These are phyloP conservation scores for Pissodes strobi DNA, from an alignment of 1,140 invertebrate genomes.

Conservation along the genomic window DNA sequence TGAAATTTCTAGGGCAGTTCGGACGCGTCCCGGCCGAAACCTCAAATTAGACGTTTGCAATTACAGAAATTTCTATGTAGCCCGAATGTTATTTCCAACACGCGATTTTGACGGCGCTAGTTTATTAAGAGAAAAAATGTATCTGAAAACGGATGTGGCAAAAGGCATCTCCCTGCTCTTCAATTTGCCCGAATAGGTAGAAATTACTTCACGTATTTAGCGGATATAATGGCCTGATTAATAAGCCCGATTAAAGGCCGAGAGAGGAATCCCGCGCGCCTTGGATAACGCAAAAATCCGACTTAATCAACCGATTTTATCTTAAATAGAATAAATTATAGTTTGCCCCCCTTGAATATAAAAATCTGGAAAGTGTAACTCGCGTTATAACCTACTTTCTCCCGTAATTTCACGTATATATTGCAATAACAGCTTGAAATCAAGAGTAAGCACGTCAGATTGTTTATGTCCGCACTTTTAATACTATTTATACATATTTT, in stretches of 20 bases:
- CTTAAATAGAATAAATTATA: no score
- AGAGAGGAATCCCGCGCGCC: no score
- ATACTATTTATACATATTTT: no score
- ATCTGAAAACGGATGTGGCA: conserved; percentile 18
- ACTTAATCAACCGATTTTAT: no score
- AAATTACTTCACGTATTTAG: conserved; percentile 23
- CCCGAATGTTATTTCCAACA: conserved; percentile 22
- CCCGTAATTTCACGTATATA: no score
- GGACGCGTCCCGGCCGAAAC: neutral
- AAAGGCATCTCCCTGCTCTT: neutral
- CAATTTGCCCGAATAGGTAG: conserved; percentile 17
- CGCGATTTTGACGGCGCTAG: conserved; percentile 24
- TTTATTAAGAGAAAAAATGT: conserved; percentile 17
- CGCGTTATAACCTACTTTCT: no score
- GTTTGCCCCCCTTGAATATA: no score
- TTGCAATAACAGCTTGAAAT: no score
- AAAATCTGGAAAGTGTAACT: no score
- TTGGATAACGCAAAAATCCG: no score
- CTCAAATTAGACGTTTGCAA: conserved; percentile 3
- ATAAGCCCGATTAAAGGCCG: conserved; percentile 1
- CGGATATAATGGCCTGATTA: conserved; percentile 13
- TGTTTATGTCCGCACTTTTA: no score
- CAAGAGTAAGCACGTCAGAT: no score
- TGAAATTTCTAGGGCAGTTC: neutral
- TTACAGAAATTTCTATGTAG: conserved; percentile 7